These are phyloP conservation scores for Temnothorax unifasciatus DNA, from an alignment of 2,888 invertebrate genomes.

Conservation along the genomic window DNA sequence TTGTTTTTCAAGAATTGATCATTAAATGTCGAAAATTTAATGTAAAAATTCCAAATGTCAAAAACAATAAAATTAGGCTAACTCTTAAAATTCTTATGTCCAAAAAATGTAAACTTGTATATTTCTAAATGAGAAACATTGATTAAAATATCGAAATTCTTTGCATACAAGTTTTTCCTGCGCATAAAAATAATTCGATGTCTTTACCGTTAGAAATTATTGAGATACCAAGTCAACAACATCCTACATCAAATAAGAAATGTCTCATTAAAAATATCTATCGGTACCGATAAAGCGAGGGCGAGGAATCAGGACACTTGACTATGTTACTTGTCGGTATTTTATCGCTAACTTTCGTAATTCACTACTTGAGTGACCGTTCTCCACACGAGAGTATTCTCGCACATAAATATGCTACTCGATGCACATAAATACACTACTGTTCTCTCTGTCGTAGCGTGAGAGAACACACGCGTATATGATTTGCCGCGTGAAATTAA, in stretches of 20 bases:
- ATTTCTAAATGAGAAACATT: background rate
- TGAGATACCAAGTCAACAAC: background rate
- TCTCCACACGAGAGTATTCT: slow-evolving; percentile 70
- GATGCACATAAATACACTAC: slow-evolving; percentile 66
- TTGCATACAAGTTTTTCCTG: background rate
- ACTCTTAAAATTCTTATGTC: background rate
- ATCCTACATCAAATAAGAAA: background rate
- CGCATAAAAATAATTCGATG: background rate
- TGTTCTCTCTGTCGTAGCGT: slow-evolving; percentile 62
- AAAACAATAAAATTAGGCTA: background rate
- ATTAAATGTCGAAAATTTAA: background rate
- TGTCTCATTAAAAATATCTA: background rate
- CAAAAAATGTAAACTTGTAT: background rate
- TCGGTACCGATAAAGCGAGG: slow-evolving; percentile 16
- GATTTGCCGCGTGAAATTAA: slow-evolving; percentile 58
- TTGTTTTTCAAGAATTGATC: background rate
- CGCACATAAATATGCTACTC: slow-evolving; percentile 54
- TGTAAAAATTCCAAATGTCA: background rate
- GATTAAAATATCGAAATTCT: background rate
- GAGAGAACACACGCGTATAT: slow-evolving; percentile 26
- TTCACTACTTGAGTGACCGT: slow-evolving; percentile 69
- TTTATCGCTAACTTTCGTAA: slow-evolving; percentile 64
- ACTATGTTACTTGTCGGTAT: slow-evolving; percentile 26
- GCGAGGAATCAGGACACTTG: background rate
- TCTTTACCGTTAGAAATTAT: background rate